Percentiles rank a stretch among this genome's conserved stretches.
Evolutionary conservation across 1,140 invertebrate species (phyloP).

Genomic region (Cecropterus lyciades): DNA sequence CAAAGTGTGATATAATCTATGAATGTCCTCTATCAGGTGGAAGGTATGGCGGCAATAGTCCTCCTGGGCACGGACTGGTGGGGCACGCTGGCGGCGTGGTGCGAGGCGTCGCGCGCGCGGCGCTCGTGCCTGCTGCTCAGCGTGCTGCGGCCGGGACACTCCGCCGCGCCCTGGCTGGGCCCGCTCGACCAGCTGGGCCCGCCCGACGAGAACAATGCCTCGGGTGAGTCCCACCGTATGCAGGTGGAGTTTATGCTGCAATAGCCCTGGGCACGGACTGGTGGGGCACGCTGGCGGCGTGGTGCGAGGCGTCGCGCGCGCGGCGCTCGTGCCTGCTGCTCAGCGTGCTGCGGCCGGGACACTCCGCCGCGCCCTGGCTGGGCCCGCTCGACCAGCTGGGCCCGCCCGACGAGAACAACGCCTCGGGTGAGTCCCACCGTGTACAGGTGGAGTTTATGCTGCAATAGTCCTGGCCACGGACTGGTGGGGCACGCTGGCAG

Average conservation of each 20-base stretch:
- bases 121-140: slow-evolving; percentile 98
- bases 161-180: slow-evolving; percentile 95
- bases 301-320: slow-evolving; percentile 94
- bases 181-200: slow-evolving; percentile 90
- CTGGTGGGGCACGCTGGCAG: slow-evolving; percentile 97
- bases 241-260: slow-evolving; percentile 89
- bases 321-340: slow-evolving; percentile 98
- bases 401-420: slow-evolving; percentile 83
- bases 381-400: slow-evolving; percentile 91
- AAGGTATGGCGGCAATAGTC: slow-evolving; percentile 93
- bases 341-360: slow-evolving; percentile 92
- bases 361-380: slow-evolving; percentile 94
- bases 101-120: slow-evolving; percentile 95
- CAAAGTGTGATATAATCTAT: too few relatives aligned
- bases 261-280: slow-evolving; percentile 93
- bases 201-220: slow-evolving; percentile 78
- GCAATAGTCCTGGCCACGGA: slow-evolving; percentile 93
- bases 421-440: slow-evolving; percentile 42
- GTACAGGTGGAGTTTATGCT: slow-evolving; percentile 87
- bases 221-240: slow-evolving; percentile 39
- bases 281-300: slow-evolving; percentile 97
- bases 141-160: slow-evolving; percentile 90
- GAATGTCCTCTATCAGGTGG: slow-evolving; percentile 84
- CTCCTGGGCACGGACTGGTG: slow-evolving; percentile 94
- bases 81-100: slow-evolving; percentile 96